Conservation (phyloP, 2,888 invertebrate genomes). For the Branchellion lobata region DNA sequence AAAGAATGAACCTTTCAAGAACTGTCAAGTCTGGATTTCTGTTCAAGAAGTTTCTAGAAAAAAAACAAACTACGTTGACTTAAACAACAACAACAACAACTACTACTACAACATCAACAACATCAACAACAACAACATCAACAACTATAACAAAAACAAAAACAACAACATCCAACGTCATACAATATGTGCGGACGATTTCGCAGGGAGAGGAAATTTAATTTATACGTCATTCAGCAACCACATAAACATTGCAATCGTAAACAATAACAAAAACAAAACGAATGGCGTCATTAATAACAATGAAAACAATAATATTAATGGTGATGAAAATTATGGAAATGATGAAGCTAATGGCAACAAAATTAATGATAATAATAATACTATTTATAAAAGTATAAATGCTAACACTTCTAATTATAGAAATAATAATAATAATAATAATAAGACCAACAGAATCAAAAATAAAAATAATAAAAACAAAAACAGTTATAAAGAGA, state of each 20-base stretch:
- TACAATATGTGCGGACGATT: not conserved
- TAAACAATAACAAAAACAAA: not conserved
- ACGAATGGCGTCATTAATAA: not conserved
- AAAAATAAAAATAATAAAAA: not conserved
- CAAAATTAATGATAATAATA: not conserved
- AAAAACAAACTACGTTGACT: no score
- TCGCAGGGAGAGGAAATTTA: not conserved
- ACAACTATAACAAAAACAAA: no score
- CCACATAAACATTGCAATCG: not conserved
- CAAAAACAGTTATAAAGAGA: not conserved
- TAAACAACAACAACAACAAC: no score
- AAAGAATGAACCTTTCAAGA: no score
- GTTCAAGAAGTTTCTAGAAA: no score
- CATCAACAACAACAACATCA: no score
- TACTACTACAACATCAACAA: no score
- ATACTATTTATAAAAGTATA: not conserved
- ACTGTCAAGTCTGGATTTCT: no score
- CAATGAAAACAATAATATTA: not conserved
- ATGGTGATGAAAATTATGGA: not conserved
- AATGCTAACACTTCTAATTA: not conserved
- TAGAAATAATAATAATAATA: not conserved
- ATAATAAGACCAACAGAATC: not conserved
- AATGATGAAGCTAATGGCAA: not conserved
- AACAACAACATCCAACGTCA: no score
- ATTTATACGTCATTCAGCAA: slow-evolving; percentile 1